Conservation (phyloP, 2,888 invertebrate species). For the Rapana venosa region DNA sequence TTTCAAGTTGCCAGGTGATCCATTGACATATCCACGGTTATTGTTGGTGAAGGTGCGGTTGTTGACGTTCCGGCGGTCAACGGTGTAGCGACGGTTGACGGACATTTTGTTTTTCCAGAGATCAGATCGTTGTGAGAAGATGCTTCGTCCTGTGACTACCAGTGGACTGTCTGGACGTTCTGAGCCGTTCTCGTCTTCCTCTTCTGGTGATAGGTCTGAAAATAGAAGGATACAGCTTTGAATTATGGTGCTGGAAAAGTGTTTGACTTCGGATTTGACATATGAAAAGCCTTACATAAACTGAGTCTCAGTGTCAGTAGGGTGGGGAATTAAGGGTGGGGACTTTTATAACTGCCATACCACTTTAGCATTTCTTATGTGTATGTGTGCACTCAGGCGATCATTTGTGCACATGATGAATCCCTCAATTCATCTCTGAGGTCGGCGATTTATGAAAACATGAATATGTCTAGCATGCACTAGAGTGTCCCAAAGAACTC, state of each 20-base stretch:
- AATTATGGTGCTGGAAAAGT: neutral
- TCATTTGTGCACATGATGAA: neutral
- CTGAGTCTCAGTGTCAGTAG: neutral
- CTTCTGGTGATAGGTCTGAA: neutral
- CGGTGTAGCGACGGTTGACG: slow-evolving; percentile 15
- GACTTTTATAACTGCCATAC: neutral
- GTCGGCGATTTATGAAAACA: neutral
- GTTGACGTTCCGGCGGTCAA: slow-evolving; percentile 8
- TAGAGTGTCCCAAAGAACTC: too few species aligned
- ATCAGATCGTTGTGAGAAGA: neutral
- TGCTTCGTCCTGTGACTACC: neutral
- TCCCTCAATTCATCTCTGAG: neutral
- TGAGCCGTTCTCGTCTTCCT: neutral
- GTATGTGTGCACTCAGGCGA: neutral
- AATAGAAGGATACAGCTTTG: neutral
- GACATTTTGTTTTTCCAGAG: slow-evolving; percentile 2
- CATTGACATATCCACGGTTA: neutral
- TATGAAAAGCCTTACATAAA: neutral
- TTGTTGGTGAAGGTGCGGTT: slow-evolving; percentile 35
- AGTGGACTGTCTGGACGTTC: neutral
- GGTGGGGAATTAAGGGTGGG: too few species aligned
- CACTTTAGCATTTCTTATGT: neutral
- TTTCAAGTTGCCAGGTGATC: neutral
- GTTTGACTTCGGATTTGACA: neutral
- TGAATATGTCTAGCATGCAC: neutral